A percentile compares a stretch with the other conserved stretches of the same genome.
phyloP scores from a whole-genome alignment of 2,797 vertebrate species.

The Anableps anableps region DNA sequence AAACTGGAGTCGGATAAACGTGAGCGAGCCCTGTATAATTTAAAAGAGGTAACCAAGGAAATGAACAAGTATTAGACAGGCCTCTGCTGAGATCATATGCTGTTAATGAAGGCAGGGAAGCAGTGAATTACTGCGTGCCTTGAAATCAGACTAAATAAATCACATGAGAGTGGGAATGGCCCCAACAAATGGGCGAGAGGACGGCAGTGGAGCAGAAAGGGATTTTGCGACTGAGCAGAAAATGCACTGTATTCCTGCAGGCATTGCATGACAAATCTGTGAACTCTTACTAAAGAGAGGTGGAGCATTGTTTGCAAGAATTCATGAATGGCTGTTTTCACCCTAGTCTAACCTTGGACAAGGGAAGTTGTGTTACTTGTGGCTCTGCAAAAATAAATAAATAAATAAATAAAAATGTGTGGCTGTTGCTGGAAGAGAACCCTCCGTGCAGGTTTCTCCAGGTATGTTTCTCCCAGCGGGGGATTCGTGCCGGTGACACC shows the following conservation, averaged over 20 bases:
- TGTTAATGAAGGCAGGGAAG: conserved; percentile 47
- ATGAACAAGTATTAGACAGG: conserved; percentile 32
- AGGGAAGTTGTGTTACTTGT: conserved; percentile 12
- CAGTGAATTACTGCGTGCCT: conserved; percentile 51
- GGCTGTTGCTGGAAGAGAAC: conserved; percentile 20
- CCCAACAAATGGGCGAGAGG: conserved; percentile 59
- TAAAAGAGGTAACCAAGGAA: conserved; percentile 19
- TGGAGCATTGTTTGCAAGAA: conserved; percentile 65
- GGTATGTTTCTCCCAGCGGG: conserved; percentile 9
- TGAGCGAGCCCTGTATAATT: conserved; percentile 14
- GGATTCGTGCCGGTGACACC: conserved; percentile 17
- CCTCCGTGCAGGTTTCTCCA: conserved; percentile 26
- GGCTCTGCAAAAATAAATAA: conserved; percentile 28
- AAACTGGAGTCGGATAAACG: conserved; percentile 14
- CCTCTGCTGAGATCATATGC: conserved; percentile 40
- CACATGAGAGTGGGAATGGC: conserved; percentile 59
- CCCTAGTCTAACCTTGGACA: conserved; percentile 31
- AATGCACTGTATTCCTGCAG: conserved; percentile 77
- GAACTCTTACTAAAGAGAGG: conserved; percentile 68
- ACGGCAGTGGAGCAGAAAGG: conserved; percentile 68
- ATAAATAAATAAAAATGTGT: background rate
- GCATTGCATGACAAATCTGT: conserved; percentile 76
- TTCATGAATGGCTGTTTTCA: conserved; percentile 69
- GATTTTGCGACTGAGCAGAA: conserved; percentile 73
- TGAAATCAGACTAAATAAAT: conserved; percentile 72